These are phyloP conservation scores for Lithophane semibrunnea DNA, from an alignment of 2,888 invertebrate genomes.

Conservation along the genomic window DNA sequence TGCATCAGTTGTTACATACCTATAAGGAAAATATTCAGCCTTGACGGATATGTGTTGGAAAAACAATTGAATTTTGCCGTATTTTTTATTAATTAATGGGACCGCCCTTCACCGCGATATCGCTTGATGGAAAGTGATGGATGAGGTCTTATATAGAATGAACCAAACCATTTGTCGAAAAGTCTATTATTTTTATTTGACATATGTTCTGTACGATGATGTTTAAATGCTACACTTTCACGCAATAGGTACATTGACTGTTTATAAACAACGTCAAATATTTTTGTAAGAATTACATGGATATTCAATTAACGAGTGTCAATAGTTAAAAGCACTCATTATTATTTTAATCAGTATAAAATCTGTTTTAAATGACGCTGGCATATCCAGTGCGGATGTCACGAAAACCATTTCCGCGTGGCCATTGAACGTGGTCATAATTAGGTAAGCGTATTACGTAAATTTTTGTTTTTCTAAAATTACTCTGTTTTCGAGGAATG, in stretches of 20 bases:
- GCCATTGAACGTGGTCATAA: conserved; percentile 55
- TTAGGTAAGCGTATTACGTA: conserved; percentile 28
- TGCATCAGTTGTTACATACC: not conserved
- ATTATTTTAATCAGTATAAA: conserved; percentile 36
- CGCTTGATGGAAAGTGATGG: conserved; percentile 3
- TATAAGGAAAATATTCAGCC: conserved; percentile 2
- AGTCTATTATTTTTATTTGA: not conserved
- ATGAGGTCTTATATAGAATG: not conserved
- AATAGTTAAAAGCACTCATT: conserved; percentile 12
- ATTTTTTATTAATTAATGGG: conserved; percentile 13
- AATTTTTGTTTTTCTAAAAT: conserved; percentile 17
- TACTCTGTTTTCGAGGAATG: not conserved
- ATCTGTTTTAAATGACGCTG: conserved; percentile 37
- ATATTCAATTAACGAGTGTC: conserved; percentile 6
- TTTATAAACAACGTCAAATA: not conserved
- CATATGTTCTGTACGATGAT: not conserved
- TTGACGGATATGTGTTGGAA: not conserved
- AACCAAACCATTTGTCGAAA: not conserved
- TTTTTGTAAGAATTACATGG: not conserved
- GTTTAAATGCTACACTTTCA: not conserved
- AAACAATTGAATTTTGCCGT: not conserved
- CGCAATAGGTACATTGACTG: not conserved
- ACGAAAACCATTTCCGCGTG: conserved; percentile 62
- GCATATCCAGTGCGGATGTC: conserved; percentile 64
- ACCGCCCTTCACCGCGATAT: conserved; percentile 35